These are phyloP conservation scores for Antennarius maculatus DNA, from an alignment of 2,797 vertebrate species.

Conservation along the genomic window DNA sequence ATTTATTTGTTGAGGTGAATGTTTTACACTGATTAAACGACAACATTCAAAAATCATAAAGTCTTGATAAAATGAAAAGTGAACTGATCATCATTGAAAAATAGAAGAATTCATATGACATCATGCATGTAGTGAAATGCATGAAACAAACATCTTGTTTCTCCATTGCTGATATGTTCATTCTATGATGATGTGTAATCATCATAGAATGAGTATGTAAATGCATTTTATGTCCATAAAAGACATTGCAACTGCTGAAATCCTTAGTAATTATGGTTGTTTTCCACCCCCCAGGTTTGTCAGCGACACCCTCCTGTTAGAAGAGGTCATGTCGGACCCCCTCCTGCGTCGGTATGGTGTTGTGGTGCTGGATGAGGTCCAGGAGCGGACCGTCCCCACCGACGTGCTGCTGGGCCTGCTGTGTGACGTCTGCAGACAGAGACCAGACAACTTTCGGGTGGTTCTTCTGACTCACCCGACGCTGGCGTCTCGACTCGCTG, in stretches of 20 bases:
- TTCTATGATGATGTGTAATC: neutral
- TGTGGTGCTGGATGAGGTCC: constrained; percentile 90
- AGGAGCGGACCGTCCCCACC: constrained; percentile 91
- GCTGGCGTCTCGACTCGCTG: constrained; percentile 79
- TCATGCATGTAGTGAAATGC: neutral
- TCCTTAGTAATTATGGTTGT: too few relatives aligned
- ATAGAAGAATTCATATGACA: too few relatives aligned
- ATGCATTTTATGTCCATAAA: neutral
- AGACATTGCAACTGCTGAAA: neutral
- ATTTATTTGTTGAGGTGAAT: too few relatives aligned
- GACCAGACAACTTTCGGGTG: constrained; percentile 82
- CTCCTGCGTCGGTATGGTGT: constrained; percentile 86
- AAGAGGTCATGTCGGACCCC: constrained; percentile 92
- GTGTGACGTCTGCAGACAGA: constrained; percentile 87
- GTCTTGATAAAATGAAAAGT: too few relatives aligned
- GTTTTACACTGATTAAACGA: too few relatives aligned
- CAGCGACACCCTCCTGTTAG: constrained; percentile 89
- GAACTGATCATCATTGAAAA: too few relatives aligned
- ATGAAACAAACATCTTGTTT: neutral
- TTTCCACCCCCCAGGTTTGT: constrained; percentile 82
- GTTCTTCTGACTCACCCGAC: constrained; percentile 86
- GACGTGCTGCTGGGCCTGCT: constrained; percentile 92
- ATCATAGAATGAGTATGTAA: neutral
- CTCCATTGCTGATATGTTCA: neutral
- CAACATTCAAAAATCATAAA: too few relatives aligned